Base-by-base conservation (phyloP, 1,140 invertebrate species). In the Sycophila sp. region DNA sequence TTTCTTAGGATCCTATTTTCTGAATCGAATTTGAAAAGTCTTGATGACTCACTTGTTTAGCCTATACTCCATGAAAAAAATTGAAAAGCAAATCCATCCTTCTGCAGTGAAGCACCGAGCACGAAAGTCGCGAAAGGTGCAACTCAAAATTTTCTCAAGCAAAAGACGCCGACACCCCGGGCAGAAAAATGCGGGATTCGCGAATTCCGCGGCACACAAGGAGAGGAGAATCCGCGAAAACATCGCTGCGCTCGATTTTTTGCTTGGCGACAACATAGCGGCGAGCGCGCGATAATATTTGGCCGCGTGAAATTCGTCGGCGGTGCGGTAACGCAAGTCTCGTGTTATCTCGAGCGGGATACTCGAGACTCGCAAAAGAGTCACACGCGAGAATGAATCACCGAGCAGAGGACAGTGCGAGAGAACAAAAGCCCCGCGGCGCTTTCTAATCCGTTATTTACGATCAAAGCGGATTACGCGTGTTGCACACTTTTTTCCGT, bases 321-420 rank as follows among this genome's bases (percentile, higher is more conserved):
- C 24, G 22, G 1, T 13, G 0, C 15, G 10, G 62, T 53, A 65
- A 65, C 30, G 53, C 62, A 53, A 65, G 53, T 65, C 62, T 2
- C n/a, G 13, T 65, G 47, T 62, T 60, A 72, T 72, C 63, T 7
- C 42, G 17, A 5, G 7, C 19, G 8, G 38, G 64, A 67, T 22
- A 67, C 11, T 51, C 51, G 42, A 56, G 65, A 56, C 2, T 47
- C 53, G 38, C 62, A 26, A 2, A 15, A 38, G 62, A 56, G 28
- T 51, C 63, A 47, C 56, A 69, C 62, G 55, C 28, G 58, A 62
- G 17, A 2, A 47, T 69, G 56, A 62, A 38, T 62, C 58, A 62
- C 2, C 28, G 53, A 24, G 8, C 30, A 51, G 30, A 59, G 51
- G 47, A 62, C 4, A 19, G 7, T 1, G 53, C n/a, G n/a, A n/a